Base-by-base conservation (phyloP, 2,888 invertebrate genomes). In the Meganola albula region DNA sequence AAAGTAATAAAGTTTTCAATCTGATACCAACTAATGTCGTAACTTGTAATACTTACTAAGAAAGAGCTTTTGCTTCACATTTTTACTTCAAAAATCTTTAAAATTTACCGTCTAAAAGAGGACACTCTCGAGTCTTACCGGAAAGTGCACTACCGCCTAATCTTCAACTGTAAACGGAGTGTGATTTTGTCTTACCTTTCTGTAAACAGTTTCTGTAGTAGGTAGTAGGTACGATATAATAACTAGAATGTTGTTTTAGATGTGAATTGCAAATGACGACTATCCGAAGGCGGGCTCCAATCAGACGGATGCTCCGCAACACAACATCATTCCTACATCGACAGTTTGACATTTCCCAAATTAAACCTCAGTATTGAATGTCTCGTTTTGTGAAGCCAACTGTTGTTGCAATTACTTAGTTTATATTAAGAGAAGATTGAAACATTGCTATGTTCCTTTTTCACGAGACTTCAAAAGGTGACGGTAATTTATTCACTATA, bases 261-360 rank as follows among this genome's bases (percentile, higher is more conserved):
- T 62, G 64, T 62, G 72, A 73, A 74, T 71, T 73, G 71, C 73
- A 73, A 74, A 75, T 73, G 51, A 54, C 55, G 60, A 63, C 63
- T 59, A 60, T 58, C 54, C 53, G 58, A 57, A 58, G 65, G 63
- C 35, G 50, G 39, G 51, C 58, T 63, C 60, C 65, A 72, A 73
- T 74, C 69, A 70, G 52, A 71, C 67, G 68, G 67, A 51, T 66
- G 63, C 63, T 69, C 53, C 59, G 65, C 67, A 68, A 66, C 68
- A 63, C 58, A 55, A 55, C 53, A 35, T 41, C 45, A 40, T 46
- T 51, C 53, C 57, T 59, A 48, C 44, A 40, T 45, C 48, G 53
- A 62, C 54, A 59, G 56, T 53, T 60, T 62, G 66, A 63, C 72
- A 66, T 66, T 49, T 52, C 47, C 56, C 53, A 63, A 70, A 73